phyloP scores from a whole-genome alignment of 1,140 invertebrate species.

The Micrasema minimum region DNA sequence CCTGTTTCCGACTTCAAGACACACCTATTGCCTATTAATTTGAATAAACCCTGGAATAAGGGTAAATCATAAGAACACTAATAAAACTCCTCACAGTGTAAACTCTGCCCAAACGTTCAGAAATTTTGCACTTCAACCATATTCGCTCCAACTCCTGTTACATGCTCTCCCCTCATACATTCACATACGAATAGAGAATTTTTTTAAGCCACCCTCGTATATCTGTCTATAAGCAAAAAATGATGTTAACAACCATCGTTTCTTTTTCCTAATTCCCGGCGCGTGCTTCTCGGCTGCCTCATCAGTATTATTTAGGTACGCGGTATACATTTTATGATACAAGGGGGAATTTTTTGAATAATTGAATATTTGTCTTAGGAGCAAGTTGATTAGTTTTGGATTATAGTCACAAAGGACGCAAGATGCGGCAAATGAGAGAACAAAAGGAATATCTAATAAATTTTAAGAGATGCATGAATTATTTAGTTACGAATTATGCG shows the following conservation, averaged over 20 bases:
- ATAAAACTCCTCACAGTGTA: too few species aligned
- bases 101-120: too few species aligned
- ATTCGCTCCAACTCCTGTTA: slow-evolving; percentile 47
- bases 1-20: too few species aligned
- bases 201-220: slow-evolving; percentile 43
- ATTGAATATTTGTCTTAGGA: slow-evolving; percentile 44
- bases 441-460: slow-evolving; percentile 19
- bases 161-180: slow-evolving; percentile 17
- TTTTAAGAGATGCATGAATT: too few species aligned
- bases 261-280: slow-evolving; percentile 49
- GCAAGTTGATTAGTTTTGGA: slow-evolving; percentile 26
- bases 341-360: slow-evolving; percentile 43
- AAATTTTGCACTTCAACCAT: slow-evolving; percentile 47
- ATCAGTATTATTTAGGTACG: slow-evolving; percentile 7
- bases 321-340: slow-evolving; percentile 16
- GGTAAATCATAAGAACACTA: too few species aligned
- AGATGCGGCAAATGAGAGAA: background rate
- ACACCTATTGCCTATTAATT: too few species aligned
- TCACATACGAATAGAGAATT: slow-evolving; percentile 25
- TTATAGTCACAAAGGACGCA: slow-evolving; percentile 6
- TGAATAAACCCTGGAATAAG: too few species aligned
- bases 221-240: slow-evolving; percentile 40
- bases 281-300: slow-evolving; percentile 39
- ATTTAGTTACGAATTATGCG: too few species aligned
- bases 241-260: slow-evolving; percentile 45